Base-by-base conservation (phyloP, 1,140 invertebrate genomes). In the Anoplolepis gracilipes region DNA sequence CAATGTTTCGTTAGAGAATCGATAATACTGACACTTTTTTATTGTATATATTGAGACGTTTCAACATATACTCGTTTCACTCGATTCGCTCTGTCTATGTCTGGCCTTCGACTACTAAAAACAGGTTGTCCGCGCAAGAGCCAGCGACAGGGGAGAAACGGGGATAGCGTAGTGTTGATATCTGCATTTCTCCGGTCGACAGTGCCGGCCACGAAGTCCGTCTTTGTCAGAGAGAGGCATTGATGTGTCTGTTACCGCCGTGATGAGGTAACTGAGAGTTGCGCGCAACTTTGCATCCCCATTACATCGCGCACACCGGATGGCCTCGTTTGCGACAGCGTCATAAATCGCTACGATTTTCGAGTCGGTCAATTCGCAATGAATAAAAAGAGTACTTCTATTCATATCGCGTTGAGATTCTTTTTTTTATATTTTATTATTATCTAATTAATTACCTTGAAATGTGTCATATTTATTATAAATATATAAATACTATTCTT, bases 271-370 rank as follows among this genome's bases (percentile, higher is more conserved):
- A 82, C 78, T 39, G 70, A 76, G 77, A 72, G 78, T 72, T 82
- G 78, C n/a, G 67, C 55, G 53, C 78, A 82, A 82, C 78, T 82
- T 82, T 72, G 53, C 78, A 73, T 72, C 78, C 78, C 53, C 78
- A 36, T 82, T 82, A 82, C 67, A 82, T 70, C 78, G 36, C 64
- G 64, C 78, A 25, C 55, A 53, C 67, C 67, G 19, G 33, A 28
- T 82, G 67, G 67, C 67, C 67, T 82, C 78, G 36, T 82, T 82
- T 39, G 67, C 28, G 82, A 64, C 82, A 77, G 59, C 59, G 82
- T 64, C 62, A 81, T 79, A 81, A 81, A 79, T 69, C 82, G 82
- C 73, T 69, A 46, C 49, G 46, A 70, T 85, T 85, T 69, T 86
- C 77, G 64, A 55, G 62, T 85, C 81, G 85, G 30, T 70, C 39